Evolutionary conservation across 2,113 vertebrate genomes (phyloP).

Genomic region (Scomber scombrus): DNA sequence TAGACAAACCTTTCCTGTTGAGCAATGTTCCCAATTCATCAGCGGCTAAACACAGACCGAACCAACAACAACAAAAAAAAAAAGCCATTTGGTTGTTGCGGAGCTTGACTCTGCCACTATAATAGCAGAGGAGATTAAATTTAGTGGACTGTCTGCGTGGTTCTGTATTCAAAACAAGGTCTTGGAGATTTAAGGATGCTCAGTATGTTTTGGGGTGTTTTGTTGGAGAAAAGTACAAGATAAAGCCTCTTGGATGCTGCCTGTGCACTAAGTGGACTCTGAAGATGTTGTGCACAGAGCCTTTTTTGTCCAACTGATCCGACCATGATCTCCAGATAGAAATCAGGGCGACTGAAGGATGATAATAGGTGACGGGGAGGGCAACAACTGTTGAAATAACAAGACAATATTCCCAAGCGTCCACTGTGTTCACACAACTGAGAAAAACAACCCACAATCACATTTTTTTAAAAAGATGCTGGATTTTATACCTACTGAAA

Average conservation of each 20-base stretch:
- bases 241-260: neutral
- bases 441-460: neutral
- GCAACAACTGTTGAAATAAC: neutral
- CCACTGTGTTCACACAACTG: neutral
- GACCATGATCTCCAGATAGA: neutral
- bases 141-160: constrained; percentile 26
- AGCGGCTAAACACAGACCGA: constrained; percentile 31
- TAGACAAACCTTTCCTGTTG: neutral
- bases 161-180: constrained; percentile 30
- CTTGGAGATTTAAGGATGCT: constrained; percentile 2
- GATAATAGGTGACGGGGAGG: neutral
- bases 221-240: constrained; percentile 18
- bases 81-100: constrained; percentile 25
- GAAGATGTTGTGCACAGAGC: neutral
- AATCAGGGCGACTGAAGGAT: neutral
- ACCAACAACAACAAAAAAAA: neutral
- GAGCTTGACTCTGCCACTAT: constrained; percentile 28
- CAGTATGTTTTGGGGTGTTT: neutral
- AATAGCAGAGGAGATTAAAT: constrained; percentile 42
- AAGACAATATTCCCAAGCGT: neutral
- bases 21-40: constrained; percentile 20
- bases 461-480: neutral
- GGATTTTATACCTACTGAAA: neutral
- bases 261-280: constrained; percentile 8
- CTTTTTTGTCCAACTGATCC: constrained; percentile 10